phyloP scores from a whole-genome alignment of 2,888 invertebrate species.

The Aplocera efformata region DNA sequence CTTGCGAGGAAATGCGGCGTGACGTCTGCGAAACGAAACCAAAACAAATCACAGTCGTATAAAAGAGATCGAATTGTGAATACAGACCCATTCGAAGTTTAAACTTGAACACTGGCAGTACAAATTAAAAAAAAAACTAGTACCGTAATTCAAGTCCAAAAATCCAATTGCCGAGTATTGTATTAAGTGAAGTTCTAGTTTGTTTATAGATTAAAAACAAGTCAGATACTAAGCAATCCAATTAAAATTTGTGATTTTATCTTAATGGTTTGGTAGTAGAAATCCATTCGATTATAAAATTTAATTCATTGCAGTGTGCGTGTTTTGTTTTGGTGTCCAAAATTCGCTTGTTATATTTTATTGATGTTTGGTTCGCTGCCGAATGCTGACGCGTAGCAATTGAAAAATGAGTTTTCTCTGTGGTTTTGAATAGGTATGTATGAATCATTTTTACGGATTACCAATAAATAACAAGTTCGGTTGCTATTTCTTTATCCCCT shows the following conservation, averaged over 20 bases:
- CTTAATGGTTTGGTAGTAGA: too few species aligned
- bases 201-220: too few species aligned
- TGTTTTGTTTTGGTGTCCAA: not conserved
- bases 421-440: not conserved
- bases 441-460: too few species aligned
- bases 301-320: not conserved
- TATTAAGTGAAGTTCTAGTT: too few species aligned
- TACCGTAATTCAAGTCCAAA: too few species aligned
- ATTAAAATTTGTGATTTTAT: too few species aligned
- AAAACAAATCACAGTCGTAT: not conserved
- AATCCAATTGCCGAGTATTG: too few species aligned
- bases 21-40: constrained; percentile 31
- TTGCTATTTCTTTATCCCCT: too few species aligned
- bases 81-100: not conserved
- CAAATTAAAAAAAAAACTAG: too few species aligned
- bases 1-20: constrained; percentile 38
- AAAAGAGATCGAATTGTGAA: not conserved
- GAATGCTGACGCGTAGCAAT: not conserved
- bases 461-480: too few species aligned
- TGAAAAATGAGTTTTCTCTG: not conserved
- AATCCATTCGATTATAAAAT: too few species aligned
- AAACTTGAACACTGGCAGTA: not conserved
- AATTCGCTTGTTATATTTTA: not conserved
- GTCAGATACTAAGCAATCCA: too few species aligned
- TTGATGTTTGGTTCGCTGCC: not conserved